Conservation (phyloP, 2,888 invertebrate species). For the Agonum fuliginosum region DNA sequence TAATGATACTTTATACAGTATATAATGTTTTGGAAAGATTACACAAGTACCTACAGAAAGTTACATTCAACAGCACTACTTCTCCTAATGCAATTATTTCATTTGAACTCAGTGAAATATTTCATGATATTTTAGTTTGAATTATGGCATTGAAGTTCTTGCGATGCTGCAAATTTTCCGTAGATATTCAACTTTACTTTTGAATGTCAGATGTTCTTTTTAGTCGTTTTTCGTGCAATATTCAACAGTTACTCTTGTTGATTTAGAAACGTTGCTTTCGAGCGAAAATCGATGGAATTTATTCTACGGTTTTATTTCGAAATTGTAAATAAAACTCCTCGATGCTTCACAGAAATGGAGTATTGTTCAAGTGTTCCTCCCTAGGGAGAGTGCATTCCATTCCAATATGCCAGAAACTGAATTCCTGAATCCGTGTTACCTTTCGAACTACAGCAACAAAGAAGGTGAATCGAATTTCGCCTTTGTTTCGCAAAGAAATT, state of each 20-base stretch:
- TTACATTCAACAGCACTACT: background rate
- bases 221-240: conserved; percentile 5
- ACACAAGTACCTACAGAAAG: too few relatives aligned
- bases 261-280: conserved; percentile 38
- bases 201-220: conserved; percentile 40
- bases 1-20: too few relatives aligned
- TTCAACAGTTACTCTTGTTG: conserved; percentile 53
- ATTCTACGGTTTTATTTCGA: conserved; percentile 52
- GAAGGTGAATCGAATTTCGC: conserved; percentile 3
- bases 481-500: conserved; percentile 2
- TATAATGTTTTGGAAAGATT: too few relatives aligned
- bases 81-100: background rate
- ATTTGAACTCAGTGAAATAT: background rate
- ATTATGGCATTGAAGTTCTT: background rate
- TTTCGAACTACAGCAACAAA: conserved; percentile 19
- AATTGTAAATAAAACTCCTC: conserved; percentile 57
- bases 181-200: conserved; percentile 5
- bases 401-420: conserved; percentile 29
- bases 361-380: conserved; percentile 33
- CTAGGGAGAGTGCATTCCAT: conserved; percentile 27
- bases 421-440: conserved; percentile 30
- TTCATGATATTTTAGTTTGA: background rate
- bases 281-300: conserved; percentile 51
- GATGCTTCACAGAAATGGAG: conserved; percentile 36
- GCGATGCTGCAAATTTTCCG: background rate